Percentiles rank a stretch among this genome's conserved stretches.
Evolutionary conservation across 1,140 invertebrate species (phyloP).

Genomic region (Achatina immaculata): DNA sequence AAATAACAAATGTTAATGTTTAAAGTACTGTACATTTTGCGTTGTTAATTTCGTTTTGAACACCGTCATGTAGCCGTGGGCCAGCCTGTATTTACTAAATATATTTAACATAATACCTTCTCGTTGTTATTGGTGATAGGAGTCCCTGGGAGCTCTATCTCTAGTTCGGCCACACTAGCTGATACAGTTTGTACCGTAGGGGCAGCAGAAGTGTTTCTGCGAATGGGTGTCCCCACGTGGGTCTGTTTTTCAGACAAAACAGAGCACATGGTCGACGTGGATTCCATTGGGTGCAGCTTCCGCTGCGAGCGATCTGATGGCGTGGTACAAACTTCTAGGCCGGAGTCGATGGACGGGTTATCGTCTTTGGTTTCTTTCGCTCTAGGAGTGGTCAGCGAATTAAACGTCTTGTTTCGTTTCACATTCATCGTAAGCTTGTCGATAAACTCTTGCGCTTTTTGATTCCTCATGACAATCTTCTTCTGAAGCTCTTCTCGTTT

Average conservation of each 20-base stretch:
- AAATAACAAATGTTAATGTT: not conserved
- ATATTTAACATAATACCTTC: not conserved
- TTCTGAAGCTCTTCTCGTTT: conserved; percentile 61
- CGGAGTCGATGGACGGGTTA: conserved; percentile 32
- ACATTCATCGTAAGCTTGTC: conserved; percentile 55
- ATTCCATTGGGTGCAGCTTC: conserved; percentile 11
- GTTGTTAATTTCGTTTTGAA: too few species aligned
- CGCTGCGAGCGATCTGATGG: not conserved
- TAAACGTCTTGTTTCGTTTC: conserved; percentile 42
- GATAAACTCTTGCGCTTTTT: conserved; percentile 59
- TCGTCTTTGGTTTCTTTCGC: conserved; percentile 13
- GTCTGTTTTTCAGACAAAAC: conserved; percentile 4
- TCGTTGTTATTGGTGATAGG: conserved; percentile 15
- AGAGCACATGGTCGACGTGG: conserved; percentile 28
- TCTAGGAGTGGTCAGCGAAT: conserved; percentile 33
- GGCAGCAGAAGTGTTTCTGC: conserved; percentile 1
- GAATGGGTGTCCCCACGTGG: not conserved
- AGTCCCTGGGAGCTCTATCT: conserved; percentile 44
- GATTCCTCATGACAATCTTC: conserved; percentile 59
- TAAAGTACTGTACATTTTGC: too few species aligned
- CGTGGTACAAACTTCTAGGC: conserved; percentile 1
- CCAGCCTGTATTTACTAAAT: too few species aligned
- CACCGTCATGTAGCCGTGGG: too few species aligned
- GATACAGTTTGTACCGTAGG: conserved; percentile 49
- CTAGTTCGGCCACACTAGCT: conserved; percentile 44